Evolutionary conservation across 2,888 invertebrate genomes (phyloP), one percentile per base, ranked within the genome.

Genomic region (Lordiphosa andalusiaca): DNA sequence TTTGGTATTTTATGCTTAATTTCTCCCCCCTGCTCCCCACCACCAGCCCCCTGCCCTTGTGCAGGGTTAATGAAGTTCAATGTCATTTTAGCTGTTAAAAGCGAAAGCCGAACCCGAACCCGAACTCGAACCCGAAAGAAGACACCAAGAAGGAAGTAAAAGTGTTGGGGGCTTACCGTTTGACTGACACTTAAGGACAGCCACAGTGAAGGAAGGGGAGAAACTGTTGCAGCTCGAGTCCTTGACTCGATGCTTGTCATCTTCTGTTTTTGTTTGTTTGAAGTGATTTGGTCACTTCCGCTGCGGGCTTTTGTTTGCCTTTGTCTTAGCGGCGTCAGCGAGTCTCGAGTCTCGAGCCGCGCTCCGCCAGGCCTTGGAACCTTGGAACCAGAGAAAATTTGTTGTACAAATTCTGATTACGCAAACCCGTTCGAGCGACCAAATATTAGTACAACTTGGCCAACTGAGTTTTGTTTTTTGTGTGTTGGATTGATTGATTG

Each of bases 321-420:
- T 61, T 53, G 61, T 61, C 33, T 53, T 33, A 36, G 40, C 81
- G 74, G 67, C 74, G 60, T 48, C 53, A 30, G 35, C 49, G 52
- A 69, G 81, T 80, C 81, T 81, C 73, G 63, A 23, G 23, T 23
- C 21, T 21, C 21, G 21, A 19, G 19, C 3, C 3, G 44, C 47
- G 55, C 33, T 50, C 37, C 44, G 30, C 19, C 19, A 16, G n/a
- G 19, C 36, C 23, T 6, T n/a, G n/a, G 47, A 68, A 71, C 64
- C 68, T 68, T 71, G 55, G 56, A n/a, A n/a, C 51, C 13, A 25
- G n/a, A 16, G 37, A 25, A 21, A 35, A 23, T 53, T 19, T 5
- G 53, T 52, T 46, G 30, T 12, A 13, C 42, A 44, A 44, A 44
- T 44, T 42, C 42, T 42, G 42, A 42, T 42, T 30, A 30, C 30